Base-by-base conservation (phyloP, 2,888 invertebrate genomes). In the Metalampra italica region DNA sequence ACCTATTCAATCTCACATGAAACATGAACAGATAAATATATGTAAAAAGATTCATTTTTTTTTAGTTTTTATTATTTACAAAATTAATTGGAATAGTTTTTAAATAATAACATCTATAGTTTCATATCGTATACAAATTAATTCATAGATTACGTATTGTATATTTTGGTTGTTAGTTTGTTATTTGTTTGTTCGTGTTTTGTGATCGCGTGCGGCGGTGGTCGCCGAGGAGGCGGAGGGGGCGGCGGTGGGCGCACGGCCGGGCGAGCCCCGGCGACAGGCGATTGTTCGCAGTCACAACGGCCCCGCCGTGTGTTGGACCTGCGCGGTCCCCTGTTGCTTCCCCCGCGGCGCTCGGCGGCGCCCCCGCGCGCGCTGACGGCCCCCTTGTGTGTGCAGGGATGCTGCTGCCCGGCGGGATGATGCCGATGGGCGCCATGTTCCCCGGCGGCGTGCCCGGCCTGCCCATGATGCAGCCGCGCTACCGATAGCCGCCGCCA, bases 391-490 rank as follows among this genome's bases (percentile, higher is more conserved):
- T 72, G 62, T 79, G 75, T 65, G 79, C 87, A 88, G 88, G 88
- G 59, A 81, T 87, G 86, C 79, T 87, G 83, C 72, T 87, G 77
- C 86, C 85, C 74, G 80, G 82, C 70, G 85, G 91, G 49, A 82
- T 91, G 87, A 72, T 91, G 77, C 81, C 73, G 68, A 88, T 91
- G 90, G 71, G 90, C 70, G 90, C 90, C 66, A 88, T 92, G 90
- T 86, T 86, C 74, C 80, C 82, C 55, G 78, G 79, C 60, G 77
- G 78, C 55, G 55, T 78, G 71, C 71, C 73, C 47, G 75, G 78
- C 72, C 86, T 92, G 63, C 91, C 90, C 56, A 91, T 93, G 91
- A 94, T 96, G 95, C 95, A 94, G 87, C 96, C 95, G 64, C 93
- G 96, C 86, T 96, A 92, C 92, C 95, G 96, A 92, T 96, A 95